These are phyloP conservation scores for Scomber colias DNA, from an alignment of 2,113 vertebrate species.

Conservation along the genomic window DNA sequence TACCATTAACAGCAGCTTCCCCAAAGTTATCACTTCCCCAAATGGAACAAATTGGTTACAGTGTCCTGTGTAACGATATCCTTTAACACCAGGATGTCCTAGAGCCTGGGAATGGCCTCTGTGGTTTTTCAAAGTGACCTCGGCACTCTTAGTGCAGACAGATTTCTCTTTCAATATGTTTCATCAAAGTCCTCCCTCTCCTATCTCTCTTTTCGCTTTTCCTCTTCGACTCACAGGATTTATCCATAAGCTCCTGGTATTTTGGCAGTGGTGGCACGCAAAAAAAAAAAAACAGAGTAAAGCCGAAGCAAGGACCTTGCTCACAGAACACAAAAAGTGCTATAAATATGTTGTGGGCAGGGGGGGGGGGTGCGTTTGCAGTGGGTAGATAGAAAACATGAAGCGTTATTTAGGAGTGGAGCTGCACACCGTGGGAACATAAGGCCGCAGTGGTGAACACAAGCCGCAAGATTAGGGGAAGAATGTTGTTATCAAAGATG, in stretches of 20 bases:
- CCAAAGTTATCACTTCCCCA: not conserved
- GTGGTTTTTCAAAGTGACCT: not conserved
- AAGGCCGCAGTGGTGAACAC: not conserved
- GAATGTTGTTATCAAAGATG: too few species aligned
- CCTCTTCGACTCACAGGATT: constrained; percentile 26
- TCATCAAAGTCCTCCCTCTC: not conserved
- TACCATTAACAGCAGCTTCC: not conserved
- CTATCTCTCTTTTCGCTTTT: not conserved
- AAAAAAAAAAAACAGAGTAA: not conserved
- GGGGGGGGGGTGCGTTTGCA: constrained; percentile 8
- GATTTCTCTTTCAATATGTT: not conserved
- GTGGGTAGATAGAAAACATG: not conserved
- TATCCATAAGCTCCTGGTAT: constrained; percentile 29
- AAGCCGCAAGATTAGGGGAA: not conserved
- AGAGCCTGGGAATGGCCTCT: not conserved
- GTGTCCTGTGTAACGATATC: not conserved
- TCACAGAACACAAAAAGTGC: not conserved
- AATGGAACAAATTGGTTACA: not conserved
- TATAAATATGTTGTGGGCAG: constrained; percentile 28
- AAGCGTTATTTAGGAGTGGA: not conserved
- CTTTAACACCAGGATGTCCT: constrained; percentile 2
- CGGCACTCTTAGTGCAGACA: too few species aligned
- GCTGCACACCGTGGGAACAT: not conserved
- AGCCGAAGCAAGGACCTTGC: constrained; percentile 17
- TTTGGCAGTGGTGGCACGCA: not conserved